A percentile compares a stretch with the other conserved stretches of the same genome.
phyloP scores from a whole-genome alignment of 35 echinoderm and acorn worm species.

The Acanthaster planci region DNA sequence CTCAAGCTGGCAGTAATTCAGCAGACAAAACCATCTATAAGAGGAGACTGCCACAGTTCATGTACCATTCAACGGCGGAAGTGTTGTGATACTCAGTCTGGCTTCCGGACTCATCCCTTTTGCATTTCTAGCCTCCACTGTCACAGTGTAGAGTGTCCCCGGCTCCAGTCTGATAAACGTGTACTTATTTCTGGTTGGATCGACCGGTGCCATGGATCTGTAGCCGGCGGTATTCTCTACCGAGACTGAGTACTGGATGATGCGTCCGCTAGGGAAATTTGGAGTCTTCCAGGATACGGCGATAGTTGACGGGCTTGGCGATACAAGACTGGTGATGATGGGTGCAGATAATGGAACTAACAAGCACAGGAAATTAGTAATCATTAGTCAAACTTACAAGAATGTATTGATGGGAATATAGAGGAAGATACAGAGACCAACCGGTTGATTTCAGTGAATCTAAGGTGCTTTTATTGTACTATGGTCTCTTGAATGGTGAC shows the following conservation, averaged over 20 bases:
- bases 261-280: slow-evolving; percentile 61
- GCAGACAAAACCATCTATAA: no score
- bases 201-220: background rate
- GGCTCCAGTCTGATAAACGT: slow-evolving; percentile 28
- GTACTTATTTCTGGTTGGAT: background rate
- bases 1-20: no score
- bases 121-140: slow-evolving; percentile 65
- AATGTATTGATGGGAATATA: no score
- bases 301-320: slow-evolving; percentile 63
- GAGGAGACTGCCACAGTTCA: no score
- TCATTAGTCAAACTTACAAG: no score
- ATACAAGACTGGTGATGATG: slow-evolving; percentile 67
- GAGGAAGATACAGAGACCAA: no score
- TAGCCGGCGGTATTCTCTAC: slow-evolving; percentile 2
- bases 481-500: no score
- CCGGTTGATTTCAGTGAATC: no score
- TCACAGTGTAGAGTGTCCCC: slow-evolving; percentile 50
- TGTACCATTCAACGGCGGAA: slow-evolving; percentile 41
- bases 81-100: slow-evolving; percentile 47
- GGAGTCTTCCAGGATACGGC: slow-evolving; percentile 59
- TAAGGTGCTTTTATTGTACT: no score
- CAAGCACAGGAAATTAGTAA: background rate
- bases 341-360: slow-evolving; percentile 65
- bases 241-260: slow-evolving; percentile 43
- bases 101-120: slow-evolving; percentile 44